Conservation (phyloP, 1,140 invertebrate species). For the Calliopsis andreniformis region DNA sequence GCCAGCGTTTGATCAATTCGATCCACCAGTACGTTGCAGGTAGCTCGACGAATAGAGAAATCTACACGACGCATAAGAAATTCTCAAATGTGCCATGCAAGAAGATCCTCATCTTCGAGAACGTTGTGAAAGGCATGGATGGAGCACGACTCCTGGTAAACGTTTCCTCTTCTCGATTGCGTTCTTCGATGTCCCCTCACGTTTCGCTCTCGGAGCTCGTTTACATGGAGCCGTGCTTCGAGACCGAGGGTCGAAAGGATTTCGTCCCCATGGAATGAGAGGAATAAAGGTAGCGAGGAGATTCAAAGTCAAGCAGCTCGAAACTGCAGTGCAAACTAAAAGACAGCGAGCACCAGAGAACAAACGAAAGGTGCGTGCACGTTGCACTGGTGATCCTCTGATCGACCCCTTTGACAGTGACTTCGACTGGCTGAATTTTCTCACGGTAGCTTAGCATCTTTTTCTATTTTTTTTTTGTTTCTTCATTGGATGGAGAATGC, state of each 20-base stretch:
- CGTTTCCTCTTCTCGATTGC: not conserved
- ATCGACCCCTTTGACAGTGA: not conserved
- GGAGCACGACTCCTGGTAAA: slow-evolving; percentile 3
- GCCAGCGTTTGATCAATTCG: too few species aligned
- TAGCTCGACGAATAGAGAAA: not conserved
- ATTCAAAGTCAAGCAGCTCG: not conserved
- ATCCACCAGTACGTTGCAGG: too few species aligned
- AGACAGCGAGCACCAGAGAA: slow-evolving; percentile 1
- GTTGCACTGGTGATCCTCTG: not conserved
- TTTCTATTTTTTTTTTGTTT: too few species aligned
- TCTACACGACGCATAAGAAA: slow-evolving; percentile 14
- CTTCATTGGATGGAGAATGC: too few species aligned
- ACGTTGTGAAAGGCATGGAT: not conserved
- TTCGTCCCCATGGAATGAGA: slow-evolving; percentile 14
- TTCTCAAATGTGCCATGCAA: slow-evolving; percentile 27
- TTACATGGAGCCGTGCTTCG: not conserved
- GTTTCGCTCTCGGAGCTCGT: slow-evolving; percentile 2
- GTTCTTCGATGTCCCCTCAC: not conserved
- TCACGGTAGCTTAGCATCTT: not conserved
- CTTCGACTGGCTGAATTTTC: not conserved
- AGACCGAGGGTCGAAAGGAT: not conserved
- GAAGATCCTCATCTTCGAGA: not conserved
- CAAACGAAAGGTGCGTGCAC: slow-evolving; percentile 11
- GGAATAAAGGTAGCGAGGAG: slow-evolving; percentile 24
- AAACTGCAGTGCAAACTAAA: slow-evolving; percentile 24